A percentile compares a stretch with the other conserved stretches of the same genome.
Evolutionary conservation across 2,888 invertebrate genomes (phyloP).

Genomic region (Branchellion lobata): DNA sequence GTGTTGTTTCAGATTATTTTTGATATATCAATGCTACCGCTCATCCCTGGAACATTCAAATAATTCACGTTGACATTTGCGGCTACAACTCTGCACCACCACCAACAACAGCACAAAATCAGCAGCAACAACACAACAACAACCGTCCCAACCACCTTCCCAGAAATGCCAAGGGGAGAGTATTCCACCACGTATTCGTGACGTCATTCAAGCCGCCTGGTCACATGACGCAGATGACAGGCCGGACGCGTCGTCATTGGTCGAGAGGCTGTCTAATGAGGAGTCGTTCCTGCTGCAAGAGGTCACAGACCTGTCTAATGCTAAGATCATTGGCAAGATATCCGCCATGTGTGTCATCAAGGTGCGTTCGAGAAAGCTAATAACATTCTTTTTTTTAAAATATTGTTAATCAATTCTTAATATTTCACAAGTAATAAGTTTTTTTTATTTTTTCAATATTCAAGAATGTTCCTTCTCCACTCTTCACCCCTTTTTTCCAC

Average conservation of each 20-base stretch:
- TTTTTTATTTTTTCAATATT: too few species aligned
- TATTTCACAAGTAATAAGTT: too few species aligned
- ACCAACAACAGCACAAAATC: too few species aligned
- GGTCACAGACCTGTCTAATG: slow-evolving; percentile 55
- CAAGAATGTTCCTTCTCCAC: slow-evolving; percentile 56
- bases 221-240: neutral
- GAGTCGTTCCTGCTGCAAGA: neutral
- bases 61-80: too few species aligned
- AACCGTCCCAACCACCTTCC: too few species aligned
- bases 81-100: too few species aligned
- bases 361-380: neutral
- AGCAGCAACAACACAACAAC: too few species aligned
- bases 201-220: neutral
- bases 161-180: neutral
- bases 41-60: neutral
- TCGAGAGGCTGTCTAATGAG: neutral
- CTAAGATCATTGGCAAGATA: slow-evolving; percentile 51
- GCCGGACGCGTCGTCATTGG: neutral
- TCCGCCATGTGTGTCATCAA: neutral
- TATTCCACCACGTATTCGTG: neutral
- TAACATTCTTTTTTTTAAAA: too few species aligned
- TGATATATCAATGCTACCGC: neutral
- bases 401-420: too few species aligned
- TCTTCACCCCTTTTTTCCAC: slow-evolving; percentile 56
- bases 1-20: neutral